A percentile compares a stretch with the other conserved stretches of the same genome.
phyloP scores from a whole-genome alignment of 1,140 invertebrate genomes.

The Drosophila bocqueti region DNA sequence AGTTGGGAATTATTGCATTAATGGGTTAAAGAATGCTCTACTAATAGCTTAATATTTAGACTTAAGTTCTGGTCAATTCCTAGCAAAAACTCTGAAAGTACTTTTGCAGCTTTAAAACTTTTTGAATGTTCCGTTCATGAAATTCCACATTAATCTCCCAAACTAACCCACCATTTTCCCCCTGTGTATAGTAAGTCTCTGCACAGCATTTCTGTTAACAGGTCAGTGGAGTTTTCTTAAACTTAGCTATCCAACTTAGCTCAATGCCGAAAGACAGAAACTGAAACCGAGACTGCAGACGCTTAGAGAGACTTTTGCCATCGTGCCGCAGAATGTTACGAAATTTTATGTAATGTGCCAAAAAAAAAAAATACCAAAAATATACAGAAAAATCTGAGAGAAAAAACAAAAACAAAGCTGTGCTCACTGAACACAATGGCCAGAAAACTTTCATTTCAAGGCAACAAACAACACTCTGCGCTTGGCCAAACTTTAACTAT shows the following conservation, averaged over 20 bases:
- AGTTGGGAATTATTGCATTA: neutral
- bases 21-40: too few species aligned
- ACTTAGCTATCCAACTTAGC: slow-evolving; percentile 66
- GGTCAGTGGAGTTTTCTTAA: slow-evolving; percentile 82
- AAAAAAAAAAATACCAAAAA: slow-evolving; percentile 49
- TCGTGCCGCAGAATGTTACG: slow-evolving; percentile 77
- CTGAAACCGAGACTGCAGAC: slow-evolving; percentile 54
- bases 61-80: too few species aligned
- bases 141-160: too few species aligned
- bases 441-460: slow-evolving; percentile 68
- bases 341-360: slow-evolving; percentile 82
- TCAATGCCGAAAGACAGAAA: slow-evolving; percentile 53
- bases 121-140: accelerated
- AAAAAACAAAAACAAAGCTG: slow-evolving; percentile 24
- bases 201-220: slow-evolving; percentile 78
- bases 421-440: slow-evolving; percentile 35
- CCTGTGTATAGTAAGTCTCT: slow-evolving; percentile 56
- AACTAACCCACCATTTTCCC: neutral
- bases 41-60: neutral
- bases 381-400: slow-evolving; percentile 30
- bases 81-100: neutral
- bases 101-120: neutral
- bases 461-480: slow-evolving; percentile 54
- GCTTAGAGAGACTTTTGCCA: slow-evolving; percentile 45
- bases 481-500: slow-evolving; percentile 64